phyloP scores from a whole-genome alignment of 1,140 invertebrate genomes.

The Phymastichus coffea region DNA sequence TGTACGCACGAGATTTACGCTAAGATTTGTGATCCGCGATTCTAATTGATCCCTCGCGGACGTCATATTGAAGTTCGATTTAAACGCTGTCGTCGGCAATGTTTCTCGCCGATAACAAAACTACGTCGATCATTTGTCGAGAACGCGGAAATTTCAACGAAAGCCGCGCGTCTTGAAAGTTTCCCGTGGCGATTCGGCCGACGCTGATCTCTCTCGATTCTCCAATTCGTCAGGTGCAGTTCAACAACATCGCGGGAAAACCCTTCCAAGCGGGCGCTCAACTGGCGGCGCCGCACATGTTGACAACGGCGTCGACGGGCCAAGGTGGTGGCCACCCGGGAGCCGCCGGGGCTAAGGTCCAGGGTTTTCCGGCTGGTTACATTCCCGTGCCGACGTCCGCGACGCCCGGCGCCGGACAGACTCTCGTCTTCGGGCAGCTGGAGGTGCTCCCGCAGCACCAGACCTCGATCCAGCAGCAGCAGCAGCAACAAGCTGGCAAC shows the following conservation, averaged over 20 bases:
- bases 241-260: constrained; percentile 64
- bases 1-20: no score
- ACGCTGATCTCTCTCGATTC: no score
- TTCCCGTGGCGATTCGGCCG: no score
- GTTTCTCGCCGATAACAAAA: no score
- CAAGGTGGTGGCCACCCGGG: constrained; percentile 68
- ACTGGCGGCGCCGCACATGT: constrained; percentile 75
- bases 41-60: no score
- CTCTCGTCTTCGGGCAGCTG: constrained; percentile 77
- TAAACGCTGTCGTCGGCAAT: no score
- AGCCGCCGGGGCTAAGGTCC: constrained; percentile 61
- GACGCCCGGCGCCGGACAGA: constrained; percentile 72
- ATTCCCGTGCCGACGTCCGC: constrained; percentile 75
- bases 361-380: constrained; percentile 58
- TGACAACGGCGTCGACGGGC: constrained; percentile 62
- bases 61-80: no score
- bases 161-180: no score
- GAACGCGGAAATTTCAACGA: no score
- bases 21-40: no score
- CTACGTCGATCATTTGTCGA: no score
- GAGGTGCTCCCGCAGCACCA: constrained; percentile 68
- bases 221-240: constrained; percentile 10
- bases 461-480: constrained; percentile 51
- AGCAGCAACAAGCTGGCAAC: constrained; percentile 47
- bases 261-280: constrained; percentile 75